These are phyloP conservation scores for Vulpes vulpes DNA, from an alignment of 2,113 vertebrate genomes.

Conservation along the genomic window DNA sequence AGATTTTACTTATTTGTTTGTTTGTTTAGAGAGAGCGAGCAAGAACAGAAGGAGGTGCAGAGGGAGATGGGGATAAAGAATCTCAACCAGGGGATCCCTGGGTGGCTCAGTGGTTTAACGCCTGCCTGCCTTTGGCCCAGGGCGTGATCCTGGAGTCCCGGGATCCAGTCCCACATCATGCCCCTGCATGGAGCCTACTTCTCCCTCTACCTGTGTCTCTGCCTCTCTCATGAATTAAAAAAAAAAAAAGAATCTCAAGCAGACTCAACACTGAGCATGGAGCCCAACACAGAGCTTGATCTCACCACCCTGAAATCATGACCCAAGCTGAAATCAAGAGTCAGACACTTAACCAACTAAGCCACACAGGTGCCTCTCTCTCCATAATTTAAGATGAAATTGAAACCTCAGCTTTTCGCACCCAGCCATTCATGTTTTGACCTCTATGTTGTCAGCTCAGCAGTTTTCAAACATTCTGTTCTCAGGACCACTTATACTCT, in stretches of 20 bases:
- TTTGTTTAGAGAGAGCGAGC: not conserved
- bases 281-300: not conserved
- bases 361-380: not conserved
- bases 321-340: not conserved
- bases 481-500: not conserved
- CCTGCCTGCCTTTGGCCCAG: no score
- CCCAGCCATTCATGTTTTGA: not conserved
- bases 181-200: no score
- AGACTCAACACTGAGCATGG: not conserved
- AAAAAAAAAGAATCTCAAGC: not conserved
- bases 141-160: no score
- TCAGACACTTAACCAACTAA: not conserved
- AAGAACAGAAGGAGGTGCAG: not conserved
- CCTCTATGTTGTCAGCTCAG: not conserved
- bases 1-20: not conserved
- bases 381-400: not conserved
- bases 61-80: not conserved
- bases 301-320: not conserved
- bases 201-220: no score
- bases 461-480: not conserved
- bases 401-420: not conserved
- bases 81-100: not conserved
- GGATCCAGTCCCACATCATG: no score
- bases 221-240: no score
- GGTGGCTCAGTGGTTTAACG: no score